Evolutionary conservation across 1,140 invertebrate species (phyloP), one percentile per base, ranked within the genome.

Genomic region (Laodelphax striatellus): DNA sequence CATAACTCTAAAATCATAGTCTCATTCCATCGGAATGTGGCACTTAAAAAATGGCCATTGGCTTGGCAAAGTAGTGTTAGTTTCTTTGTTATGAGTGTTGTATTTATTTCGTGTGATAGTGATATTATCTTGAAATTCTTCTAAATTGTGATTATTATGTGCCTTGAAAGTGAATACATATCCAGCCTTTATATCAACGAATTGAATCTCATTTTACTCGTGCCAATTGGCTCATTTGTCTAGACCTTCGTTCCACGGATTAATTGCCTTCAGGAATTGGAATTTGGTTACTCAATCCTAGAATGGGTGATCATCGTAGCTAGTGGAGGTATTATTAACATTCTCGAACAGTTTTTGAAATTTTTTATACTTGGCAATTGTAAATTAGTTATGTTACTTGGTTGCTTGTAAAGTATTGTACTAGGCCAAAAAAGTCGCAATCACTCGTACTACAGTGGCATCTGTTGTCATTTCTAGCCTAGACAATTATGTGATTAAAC

Each of bases 11-110:
- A 38, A 38, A 38, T 11, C 10, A 38, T 38, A 38, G 34, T 38
- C 34, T 66, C 65, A 66, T 58, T 64, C 58, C 75, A 74, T 76
- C 76, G 76, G 77, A 79, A 78, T 79, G 77, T 79, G 77, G 77
- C 77, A 78, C 76, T 79, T 77, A 76, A 79, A 79, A 75, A 79
- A 79, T 77, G 77, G 75, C 77, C 73, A 74, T 73, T 77, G 75
- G 75, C 77, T 78, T 79, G 75, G 74, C 76, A 77, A 78, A 73
- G 77, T 78, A 63, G 53, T 73, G 72, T 73, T 76, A 71, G 73
- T 73, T 73, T 75, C 76, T 77, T 77, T 75, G 76, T 77, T 76
- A 76, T 72, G 58, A 76, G 71, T 72, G 71, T 66, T 67, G 68
- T 69, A 73, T 68, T 68, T 72, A 70, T 73, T 71, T 70, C 71